Percentiles rank a stretch among this genome's conserved stretches.
Evolutionary conservation across 2,113 vertebrate genomes (phyloP).

Genomic region (Cottus gobio): DNA sequence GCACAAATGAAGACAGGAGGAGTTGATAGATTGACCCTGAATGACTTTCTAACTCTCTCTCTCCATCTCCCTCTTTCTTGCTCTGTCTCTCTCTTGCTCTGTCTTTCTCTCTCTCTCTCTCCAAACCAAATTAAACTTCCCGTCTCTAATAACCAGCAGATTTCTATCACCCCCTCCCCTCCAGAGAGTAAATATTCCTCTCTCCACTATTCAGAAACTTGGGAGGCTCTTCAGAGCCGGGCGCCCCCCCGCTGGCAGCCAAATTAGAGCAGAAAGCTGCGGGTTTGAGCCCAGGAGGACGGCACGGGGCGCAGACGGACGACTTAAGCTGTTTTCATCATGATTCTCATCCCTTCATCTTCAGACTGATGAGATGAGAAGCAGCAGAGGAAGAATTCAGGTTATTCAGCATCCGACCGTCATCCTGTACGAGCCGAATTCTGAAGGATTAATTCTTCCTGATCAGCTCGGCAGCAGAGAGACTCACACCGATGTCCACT

Average conservation of each 20-base stretch:
- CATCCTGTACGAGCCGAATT: conserved; percentile 29
- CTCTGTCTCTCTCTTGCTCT: background rate
- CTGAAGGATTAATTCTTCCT: conserved; percentile 64
- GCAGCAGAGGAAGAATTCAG: conserved; percentile 58
- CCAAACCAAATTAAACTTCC: conserved; percentile 64
- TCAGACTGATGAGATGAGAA: conserved; percentile 68
- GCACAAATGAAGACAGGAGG: too few species aligned
- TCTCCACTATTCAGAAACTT: conserved; percentile 53
- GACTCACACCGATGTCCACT: conserved; percentile 17
- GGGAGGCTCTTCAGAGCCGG: conserved; percentile 49
- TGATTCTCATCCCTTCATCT: conserved; percentile 76
- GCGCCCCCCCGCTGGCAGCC: conserved; percentile 70
- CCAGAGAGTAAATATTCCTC: conserved; percentile 63
- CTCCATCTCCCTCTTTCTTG: too few species aligned
- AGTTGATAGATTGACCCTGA: too few species aligned
- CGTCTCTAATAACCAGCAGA: conserved; percentile 59
- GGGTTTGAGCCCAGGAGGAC: conserved; percentile 71
- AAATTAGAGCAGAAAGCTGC: conserved; percentile 74
- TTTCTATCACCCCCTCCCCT: conserved; percentile 20
- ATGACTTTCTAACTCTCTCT: too few species aligned
- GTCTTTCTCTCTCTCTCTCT: background rate
- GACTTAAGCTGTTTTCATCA: conserved; percentile 77
- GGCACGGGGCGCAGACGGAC: conserved; percentile 62
- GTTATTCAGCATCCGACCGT: conserved; percentile 40
- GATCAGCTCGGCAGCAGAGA: conserved; percentile 37